These are phyloP conservation scores for Heloderma charlesbogerti DNA, from an alignment of 2,113 vertebrate species.

Conservation along the genomic window DNA sequence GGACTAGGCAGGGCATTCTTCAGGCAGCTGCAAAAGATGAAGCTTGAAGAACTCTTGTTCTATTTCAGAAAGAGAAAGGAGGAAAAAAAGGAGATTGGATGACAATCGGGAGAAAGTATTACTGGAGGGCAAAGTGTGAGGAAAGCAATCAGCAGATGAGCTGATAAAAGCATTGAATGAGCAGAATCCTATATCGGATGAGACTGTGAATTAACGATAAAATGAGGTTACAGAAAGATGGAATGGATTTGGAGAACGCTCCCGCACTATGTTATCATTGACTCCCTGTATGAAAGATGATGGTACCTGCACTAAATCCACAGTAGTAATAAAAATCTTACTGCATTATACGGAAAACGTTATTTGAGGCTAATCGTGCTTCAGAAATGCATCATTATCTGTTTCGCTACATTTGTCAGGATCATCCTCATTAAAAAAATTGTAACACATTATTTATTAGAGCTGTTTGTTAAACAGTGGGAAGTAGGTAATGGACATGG, in stretches of 20 bases:
- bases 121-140: conserved; percentile 48
- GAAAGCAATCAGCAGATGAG: conserved; percentile 63
- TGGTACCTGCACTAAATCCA: not conserved
- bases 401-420: not conserved
- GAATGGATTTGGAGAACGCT: conserved; percentile 37
- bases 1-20: conserved; percentile 13
- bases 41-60: conserved; percentile 30
- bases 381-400: not conserved
- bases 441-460: not conserved
- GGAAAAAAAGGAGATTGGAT: conserved; percentile 26
- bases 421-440: conserved; percentile 4
- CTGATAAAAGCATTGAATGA: conserved; percentile 51
- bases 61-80: conserved; percentile 38
- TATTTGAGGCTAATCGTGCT: not conserved
- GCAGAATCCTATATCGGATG: conserved; percentile 30
- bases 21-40: conserved; percentile 29
- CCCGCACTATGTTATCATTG: conserved; percentile 5
- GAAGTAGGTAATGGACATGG: not conserved
- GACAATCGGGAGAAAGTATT: conserved; percentile 45
- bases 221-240: conserved; percentile 38
- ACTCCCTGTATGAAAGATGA: not conserved
- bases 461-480: conserved; percentile 3
- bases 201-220: conserved; percentile 45
- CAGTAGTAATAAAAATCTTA: conserved; percentile 13
- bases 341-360: conserved; percentile 8